These are phyloP conservation scores for Steinernema khuongi DNA, from an alignment of 1,140 invertebrate genomes.

Conservation along the genomic window DNA sequence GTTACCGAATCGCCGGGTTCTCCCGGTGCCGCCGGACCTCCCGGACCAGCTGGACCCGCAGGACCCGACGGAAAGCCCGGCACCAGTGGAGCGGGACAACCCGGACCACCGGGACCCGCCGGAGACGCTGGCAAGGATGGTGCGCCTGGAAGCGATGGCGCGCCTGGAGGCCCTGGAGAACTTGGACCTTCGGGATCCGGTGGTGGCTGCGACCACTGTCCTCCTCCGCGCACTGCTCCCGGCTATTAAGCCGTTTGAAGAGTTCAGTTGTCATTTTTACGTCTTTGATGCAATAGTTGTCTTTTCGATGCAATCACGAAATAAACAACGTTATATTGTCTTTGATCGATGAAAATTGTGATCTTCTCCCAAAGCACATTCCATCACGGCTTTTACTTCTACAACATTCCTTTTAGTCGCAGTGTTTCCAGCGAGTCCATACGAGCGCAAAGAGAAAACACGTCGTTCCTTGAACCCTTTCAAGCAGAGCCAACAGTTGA, in stretches of 20 bases:
- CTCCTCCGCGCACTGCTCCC: slow-evolving; percentile 26
- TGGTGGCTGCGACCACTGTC: slow-evolving; percentile 27
- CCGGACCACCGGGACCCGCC: slow-evolving; percentile 33
- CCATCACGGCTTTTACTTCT: too few species aligned
- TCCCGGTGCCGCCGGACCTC: slow-evolving; percentile 26
- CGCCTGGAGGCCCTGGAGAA: slow-evolving; percentile 33
- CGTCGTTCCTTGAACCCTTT: too few species aligned
- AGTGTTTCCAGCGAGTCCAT: too few species aligned
- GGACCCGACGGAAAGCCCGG: slow-evolving; percentile 36
- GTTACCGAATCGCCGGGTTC: slow-evolving; percentile 25
- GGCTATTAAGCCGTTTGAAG: slow-evolving; percentile 15
- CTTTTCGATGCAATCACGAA: not conserved
- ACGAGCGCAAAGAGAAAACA: too few species aligned
- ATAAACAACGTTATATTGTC: not conserved
- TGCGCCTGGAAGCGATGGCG: slow-evolving; percentile 25
- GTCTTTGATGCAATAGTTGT: not conserved
- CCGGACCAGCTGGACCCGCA: slow-evolving; percentile 32
- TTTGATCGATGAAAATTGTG: not conserved
- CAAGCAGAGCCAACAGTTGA: too few species aligned
- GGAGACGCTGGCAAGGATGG: slow-evolving; percentile 31
- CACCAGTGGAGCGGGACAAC: slow-evolving; percentile 23
- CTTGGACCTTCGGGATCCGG: slow-evolving; percentile 25
- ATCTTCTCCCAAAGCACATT: too few species aligned
- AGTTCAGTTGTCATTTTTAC: not conserved
- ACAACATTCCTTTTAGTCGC: too few species aligned